Percentiles rank a stretch among this genome's conserved stretches.
Conservation (phyloP, 2,888 invertebrate genomes). For the Stratiomys singularior region DNA sequence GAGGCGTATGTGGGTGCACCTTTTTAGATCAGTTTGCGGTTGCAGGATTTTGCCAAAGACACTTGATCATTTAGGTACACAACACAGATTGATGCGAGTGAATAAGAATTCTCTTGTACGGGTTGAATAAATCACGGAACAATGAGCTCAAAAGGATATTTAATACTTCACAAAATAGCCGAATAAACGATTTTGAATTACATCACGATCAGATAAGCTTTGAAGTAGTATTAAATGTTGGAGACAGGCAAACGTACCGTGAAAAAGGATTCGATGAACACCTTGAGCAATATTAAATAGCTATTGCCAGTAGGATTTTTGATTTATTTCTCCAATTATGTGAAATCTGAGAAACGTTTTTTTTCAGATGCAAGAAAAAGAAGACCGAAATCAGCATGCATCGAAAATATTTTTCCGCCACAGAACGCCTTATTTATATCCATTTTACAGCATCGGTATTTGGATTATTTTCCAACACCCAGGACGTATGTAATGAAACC, state of each 20-base stretch:
- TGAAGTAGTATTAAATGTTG: constrained; percentile 28
- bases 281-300: constrained; percentile 25
- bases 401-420: constrained; percentile 33
- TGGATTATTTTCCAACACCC: background rate
- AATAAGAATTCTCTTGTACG: background rate
- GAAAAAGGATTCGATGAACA: constrained; percentile 24
- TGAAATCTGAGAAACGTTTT: background rate
- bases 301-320: background rate
- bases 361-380: background rate
- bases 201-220: constrained; percentile 31
- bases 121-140: constrained; percentile 27
- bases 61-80: constrained; percentile 38
- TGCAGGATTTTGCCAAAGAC: constrained; percentile 7
- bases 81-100: background rate
- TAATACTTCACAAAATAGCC: constrained; percentile 15
- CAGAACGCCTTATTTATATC: constrained; percentile 42
- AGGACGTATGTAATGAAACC: background rate
- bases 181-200: background rate
- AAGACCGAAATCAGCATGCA: background rate
- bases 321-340: background rate
- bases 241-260: background rate
- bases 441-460: background rate
- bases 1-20: constrained; percentile 31
- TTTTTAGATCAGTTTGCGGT: constrained; percentile 35
- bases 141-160: constrained; percentile 35